Conservation (phyloP, 2,888 invertebrate species). For the Hirtodrosophila duncani region DNA sequence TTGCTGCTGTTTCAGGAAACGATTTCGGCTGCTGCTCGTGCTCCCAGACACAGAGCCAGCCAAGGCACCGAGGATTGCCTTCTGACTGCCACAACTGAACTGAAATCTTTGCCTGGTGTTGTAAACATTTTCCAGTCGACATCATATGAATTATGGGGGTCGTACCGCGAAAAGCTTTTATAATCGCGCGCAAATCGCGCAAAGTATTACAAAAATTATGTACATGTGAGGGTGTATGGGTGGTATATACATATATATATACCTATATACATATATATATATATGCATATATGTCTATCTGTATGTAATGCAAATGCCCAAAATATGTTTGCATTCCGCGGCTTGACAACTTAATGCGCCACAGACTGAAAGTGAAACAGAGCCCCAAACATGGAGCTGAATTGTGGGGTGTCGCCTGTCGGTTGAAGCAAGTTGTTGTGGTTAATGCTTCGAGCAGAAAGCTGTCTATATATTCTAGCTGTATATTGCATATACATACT, state of each 20-base stretch:
- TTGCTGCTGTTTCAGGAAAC: constrained; percentile 24
- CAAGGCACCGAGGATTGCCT: no score
- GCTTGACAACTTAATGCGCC: constrained; percentile 75
- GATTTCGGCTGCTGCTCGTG: no score
- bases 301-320: constrained; percentile 60
- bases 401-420: no score
- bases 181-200: constrained; percentile 77
- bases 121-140: constrained; percentile 73
- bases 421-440: not conserved
- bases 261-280: not conserved
- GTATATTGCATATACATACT: no score
- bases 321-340: constrained; percentile 75
- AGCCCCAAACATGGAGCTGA: no score
- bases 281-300: constrained; percentile 16
- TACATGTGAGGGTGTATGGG: constrained; percentile 46
- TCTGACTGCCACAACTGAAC: not conserved
- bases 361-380: no score
- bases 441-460: no score
- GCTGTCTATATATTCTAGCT: no score
- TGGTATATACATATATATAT: not conserved
- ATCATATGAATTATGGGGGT: constrained; percentile 76
- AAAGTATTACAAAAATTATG: constrained; percentile 74
- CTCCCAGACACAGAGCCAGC: no score
- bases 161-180: constrained; percentile 78
- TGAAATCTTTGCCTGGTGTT: constrained; percentile 64